These are phyloP conservation scores for Acrocyrtus sp. DNA, from an alignment of 2,888 invertebrate genomes.

Conservation along the genomic window DNA sequence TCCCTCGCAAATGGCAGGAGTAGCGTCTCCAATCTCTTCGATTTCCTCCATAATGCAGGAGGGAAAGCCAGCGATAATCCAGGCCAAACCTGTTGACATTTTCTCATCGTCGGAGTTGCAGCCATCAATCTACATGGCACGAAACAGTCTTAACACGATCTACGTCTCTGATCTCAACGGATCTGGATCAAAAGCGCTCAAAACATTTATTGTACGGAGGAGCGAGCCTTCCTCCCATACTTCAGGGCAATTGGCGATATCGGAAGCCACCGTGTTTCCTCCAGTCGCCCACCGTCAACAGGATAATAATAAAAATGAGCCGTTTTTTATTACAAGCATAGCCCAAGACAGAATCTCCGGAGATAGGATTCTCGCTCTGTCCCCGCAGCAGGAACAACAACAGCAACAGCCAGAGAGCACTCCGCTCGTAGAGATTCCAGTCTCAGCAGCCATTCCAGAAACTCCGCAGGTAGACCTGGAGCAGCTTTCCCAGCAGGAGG, in stretches of 20 bases:
- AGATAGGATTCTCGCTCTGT: background rate
- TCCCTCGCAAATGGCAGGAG: slow-evolving; percentile 3
- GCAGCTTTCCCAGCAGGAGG: background rate
- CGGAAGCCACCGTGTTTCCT: background rate
- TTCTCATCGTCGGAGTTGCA: slow-evolving; percentile 14
- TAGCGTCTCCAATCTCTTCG: background rate
- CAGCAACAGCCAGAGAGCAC: background rate
- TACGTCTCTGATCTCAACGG: slow-evolving; percentile 35
- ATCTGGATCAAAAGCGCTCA: slow-evolving; percentile 26
- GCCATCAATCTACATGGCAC: slow-evolving; percentile 40
- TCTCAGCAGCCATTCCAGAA: background rate
- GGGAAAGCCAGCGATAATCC: slow-evolving; percentile 27
- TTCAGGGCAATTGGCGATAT: background rate
- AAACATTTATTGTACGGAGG: slow-evolving; percentile 30
- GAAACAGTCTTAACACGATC: slow-evolving; percentile 41
- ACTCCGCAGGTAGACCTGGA: background rate
- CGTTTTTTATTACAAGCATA: slow-evolving; percentile 30
- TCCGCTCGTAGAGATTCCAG: too few relatives aligned
- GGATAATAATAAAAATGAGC: slow-evolving; percentile 16
- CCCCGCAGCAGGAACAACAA: background rate
- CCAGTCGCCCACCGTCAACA: background rate
- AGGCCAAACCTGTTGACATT: slow-evolving; percentile 46
- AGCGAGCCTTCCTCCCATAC: slow-evolving; percentile 9
- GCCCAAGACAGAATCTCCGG: slow-evolving; percentile 35
- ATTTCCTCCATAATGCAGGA: background rate